Evolutionary conservation across 2,113 vertebrate genomes (phyloP).

Genomic region (Centrocercus urophasianus): DNA sequence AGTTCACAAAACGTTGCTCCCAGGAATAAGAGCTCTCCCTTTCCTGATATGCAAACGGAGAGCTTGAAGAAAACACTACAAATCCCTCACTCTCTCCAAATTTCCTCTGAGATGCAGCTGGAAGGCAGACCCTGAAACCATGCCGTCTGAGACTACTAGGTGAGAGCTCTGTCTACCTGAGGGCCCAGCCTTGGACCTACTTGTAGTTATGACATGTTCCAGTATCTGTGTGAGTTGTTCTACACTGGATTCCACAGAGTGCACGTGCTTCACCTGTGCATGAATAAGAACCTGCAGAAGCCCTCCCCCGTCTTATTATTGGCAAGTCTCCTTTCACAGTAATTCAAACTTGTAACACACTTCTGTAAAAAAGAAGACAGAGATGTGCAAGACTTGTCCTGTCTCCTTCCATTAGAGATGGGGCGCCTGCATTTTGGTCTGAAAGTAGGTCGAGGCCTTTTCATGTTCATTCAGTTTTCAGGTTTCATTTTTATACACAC

Average conservation of each 20-base stretch:
- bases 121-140: background rate
- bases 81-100: background rate
- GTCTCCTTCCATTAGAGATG: conserved; percentile 56
- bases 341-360: conserved; percentile 34
- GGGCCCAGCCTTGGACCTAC: background rate
- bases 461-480: conserved; percentile 65
- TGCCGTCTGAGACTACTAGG: background rate
- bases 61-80: background rate
- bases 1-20: conserved; percentile 66
- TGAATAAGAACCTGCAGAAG: background rate
- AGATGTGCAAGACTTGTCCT: conserved; percentile 53
- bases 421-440: conserved; percentile 14
- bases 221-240: background rate
- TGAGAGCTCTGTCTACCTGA: background rate
- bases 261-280: accelerated
- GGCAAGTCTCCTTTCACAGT: conserved; percentile 14
- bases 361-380: conserved; percentile 52
- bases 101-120: conserved; percentile 42
- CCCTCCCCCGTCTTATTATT: background rate
- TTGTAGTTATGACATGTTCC: conserved; percentile 32
- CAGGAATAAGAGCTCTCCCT: conserved; percentile 25
- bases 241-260: background rate
- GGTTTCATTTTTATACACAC: conserved; percentile 32
- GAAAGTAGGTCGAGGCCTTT: conserved; percentile 64
- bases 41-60: conserved; percentile 21